Conservation (phyloP, 2,113 vertebrate species). For the Crotalus tigris region DNA sequence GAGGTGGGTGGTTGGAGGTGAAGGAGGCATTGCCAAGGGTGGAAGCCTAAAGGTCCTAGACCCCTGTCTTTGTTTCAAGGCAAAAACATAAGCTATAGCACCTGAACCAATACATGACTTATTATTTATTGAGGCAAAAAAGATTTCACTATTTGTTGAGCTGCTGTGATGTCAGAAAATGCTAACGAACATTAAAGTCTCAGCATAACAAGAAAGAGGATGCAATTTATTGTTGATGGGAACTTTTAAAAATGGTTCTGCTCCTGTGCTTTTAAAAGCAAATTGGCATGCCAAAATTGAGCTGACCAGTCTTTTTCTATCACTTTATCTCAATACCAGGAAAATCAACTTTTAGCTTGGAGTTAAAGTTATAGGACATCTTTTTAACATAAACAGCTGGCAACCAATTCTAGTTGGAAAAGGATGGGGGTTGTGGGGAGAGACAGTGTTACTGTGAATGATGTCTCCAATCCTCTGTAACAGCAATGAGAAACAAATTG, state of each 20-base stretch:
- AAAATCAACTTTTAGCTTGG: neutral
- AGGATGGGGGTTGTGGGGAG: neutral
- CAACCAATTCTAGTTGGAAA: neutral
- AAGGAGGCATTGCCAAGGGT: neutral
- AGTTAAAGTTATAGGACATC: neutral
- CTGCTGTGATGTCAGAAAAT: neutral
- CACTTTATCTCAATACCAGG: neutral
- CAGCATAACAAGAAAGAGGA: neutral
- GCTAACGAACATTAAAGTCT: neutral
- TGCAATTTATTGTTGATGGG: neutral
- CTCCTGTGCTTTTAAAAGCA: neutral
- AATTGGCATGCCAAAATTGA: neutral
- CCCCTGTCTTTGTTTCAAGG: neutral
- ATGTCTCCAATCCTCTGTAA: neutral
- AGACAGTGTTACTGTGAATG: neutral
- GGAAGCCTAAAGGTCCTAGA: neutral
- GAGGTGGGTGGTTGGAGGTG: neutral
- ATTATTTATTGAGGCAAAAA: neutral
- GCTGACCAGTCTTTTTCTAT: neutral
- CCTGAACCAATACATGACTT: neutral
- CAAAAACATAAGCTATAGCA: neutral
- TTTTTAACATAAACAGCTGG: neutral
- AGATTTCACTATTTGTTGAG: neutral
- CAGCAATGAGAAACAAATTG: neutral
- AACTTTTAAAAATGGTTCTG: neutral